Base-by-base conservation (phyloP, 2,113 vertebrate genomes). In the Nothoprocta pentlandii region DNA sequence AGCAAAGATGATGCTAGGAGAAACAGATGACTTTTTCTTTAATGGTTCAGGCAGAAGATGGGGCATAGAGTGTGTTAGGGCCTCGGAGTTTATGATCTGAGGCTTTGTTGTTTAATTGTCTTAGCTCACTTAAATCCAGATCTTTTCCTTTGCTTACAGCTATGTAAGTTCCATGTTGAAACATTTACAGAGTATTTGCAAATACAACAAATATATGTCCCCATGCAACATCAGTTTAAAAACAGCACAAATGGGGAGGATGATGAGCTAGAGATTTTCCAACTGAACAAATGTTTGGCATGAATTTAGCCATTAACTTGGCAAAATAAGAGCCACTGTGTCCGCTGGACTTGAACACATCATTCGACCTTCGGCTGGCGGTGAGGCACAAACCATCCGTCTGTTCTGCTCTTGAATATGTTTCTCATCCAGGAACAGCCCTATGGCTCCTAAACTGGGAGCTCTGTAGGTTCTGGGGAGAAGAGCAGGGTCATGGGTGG, bases 281-380 rank as follows among this genome's bases (percentile, higher is more conserved):
- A 90, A 26, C 5, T 16, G 83, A 90, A 80, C 86, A 90, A 92
- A 88, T 66, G 85, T 87, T 92, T 90, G 88, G 74, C 74, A 32
- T 92, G 62, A 86, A 92, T 85, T 89, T 75, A 86, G 74, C 77
- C 47, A 63, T 92, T 93, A 92, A 79, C 21, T 0, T 49, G 34
- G 83, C 13, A 42, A 79, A 92, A 84, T 62, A 93, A 46, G 70
- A 92, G 77, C 42, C 54, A 12, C 90, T 94, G 78, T 91, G 87
- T 87, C 85, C 80, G 41, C 63, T 92, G 85, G 83, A 73, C 85
- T 88, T 64, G 90, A 97, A 95, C 82, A 61, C 34, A 69, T 49
- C 46, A 23, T 49, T 14, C 13, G 47, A 69, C 51, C 64, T 94
- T 87, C 75, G 82, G 73, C 87, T 93, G 61, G 61, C 26, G 0